Conservation (phyloP, 1,140 invertebrate species). For the Drosophila athabasca region DNA sequence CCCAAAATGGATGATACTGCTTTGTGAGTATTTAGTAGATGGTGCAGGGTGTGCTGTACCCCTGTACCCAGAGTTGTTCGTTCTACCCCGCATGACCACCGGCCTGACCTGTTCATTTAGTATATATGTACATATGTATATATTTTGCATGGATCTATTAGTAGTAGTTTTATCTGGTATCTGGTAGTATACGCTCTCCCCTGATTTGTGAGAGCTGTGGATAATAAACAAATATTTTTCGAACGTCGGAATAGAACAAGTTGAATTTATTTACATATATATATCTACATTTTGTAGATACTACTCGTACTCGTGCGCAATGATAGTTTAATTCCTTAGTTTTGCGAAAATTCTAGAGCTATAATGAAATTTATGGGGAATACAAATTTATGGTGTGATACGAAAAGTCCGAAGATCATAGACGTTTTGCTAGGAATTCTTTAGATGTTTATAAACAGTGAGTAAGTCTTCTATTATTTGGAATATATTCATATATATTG, state of each 20-base stretch:
- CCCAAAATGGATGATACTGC: constrained; percentile 32
- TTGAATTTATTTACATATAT: background rate
- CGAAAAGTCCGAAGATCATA: too few relatives aligned
- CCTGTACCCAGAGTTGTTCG: constrained; percentile 3
- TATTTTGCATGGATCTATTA: constrained; percentile 13
- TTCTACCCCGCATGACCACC: constrained; percentile 14
- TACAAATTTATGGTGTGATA: background rate
- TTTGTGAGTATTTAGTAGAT: constrained; percentile 37
- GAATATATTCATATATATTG: too few relatives aligned
- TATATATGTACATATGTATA: background rate
- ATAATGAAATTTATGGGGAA: background rate
- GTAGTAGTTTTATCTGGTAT: background rate
- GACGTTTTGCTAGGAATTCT: too few relatives aligned
- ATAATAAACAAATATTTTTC: constrained; percentile 10
- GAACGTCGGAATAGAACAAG: background rate
- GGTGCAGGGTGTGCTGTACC: constrained; percentile 1
- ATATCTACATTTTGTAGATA: background rate
- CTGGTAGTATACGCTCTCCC: background rate
- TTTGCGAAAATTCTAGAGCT: background rate
- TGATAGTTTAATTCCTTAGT: background rate
- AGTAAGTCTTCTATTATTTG: too few relatives aligned
- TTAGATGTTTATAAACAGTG: too few relatives aligned
- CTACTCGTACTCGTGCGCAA: background rate
- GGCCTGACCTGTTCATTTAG: constrained; percentile 8
- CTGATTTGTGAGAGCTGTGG: background rate